Conservation (phyloP, 2,888 invertebrate genomes). For the Andrena flavipes region DNA sequence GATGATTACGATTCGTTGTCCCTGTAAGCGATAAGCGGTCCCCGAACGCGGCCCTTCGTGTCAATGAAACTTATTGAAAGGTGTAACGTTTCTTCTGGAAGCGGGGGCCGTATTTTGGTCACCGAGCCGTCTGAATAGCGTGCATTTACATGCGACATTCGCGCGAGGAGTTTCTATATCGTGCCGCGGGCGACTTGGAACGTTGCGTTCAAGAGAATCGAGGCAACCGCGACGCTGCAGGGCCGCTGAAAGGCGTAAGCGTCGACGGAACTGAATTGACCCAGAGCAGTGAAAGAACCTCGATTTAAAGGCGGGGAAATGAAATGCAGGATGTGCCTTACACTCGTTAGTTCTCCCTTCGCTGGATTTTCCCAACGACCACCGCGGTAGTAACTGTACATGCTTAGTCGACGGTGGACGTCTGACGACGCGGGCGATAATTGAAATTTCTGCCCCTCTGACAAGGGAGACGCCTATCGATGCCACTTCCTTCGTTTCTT, state of each 20-base stretch:
- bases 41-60: not conserved
- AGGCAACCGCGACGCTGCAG: not conserved
- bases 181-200: not conserved
- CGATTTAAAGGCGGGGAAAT: not conserved
- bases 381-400: not conserved
- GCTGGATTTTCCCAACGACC: not conserved
- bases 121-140: constrained; percentile 5
- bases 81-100: constrained; percentile 5
- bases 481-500: constrained; percentile 24
- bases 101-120: constrained; percentile 1
- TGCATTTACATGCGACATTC: constrained; percentile 9
- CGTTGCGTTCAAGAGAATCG: constrained; percentile 9
- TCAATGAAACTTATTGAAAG: constrained; percentile 14
- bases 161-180: not conserved
- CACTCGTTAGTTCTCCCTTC: constrained; percentile 15
- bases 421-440: constrained; percentile 32
- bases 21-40: constrained; percentile 5
- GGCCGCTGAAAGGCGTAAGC: not conserved
- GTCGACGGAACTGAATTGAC: not conserved
- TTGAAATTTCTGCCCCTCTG: constrained; percentile 35
- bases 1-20: constrained; percentile 58
- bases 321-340: not conserved
- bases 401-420: too few relatives aligned
- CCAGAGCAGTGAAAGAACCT: constrained; percentile 6
- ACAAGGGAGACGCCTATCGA: not conserved